Evolutionary conservation across 2,113 vertebrate genomes (phyloP), one percentile per base, ranked within the genome.

Genomic region (Argyrosomus japonicus): DNA sequence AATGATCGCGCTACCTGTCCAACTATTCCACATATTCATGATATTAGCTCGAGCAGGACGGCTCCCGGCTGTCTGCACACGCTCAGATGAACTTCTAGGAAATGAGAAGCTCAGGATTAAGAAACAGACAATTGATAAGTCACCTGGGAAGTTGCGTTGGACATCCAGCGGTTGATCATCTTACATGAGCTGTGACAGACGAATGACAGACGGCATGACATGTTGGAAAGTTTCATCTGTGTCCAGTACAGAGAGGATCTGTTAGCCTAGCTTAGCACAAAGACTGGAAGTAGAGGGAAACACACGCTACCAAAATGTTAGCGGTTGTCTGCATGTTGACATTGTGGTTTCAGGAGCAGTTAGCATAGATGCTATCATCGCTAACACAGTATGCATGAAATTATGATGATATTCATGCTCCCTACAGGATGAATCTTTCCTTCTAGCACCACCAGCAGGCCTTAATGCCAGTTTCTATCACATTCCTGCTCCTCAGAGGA

Each of bases 21-120:
- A 82, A 81, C 25, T 54, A 9, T 18, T 77, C 68, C 68, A 73
- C 74, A 57, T 47, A 25, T 48, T 56, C 79, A 50, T 14, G 17
- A 51, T 21, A 13, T 78, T 48, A 65, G 47, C 29, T 54, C 6
- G 7, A 0, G 1, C 14, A 14, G 45, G 78, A 83, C 7, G 79
- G 82, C 86, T 90, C 79, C 86, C 53, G 60, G 65, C 63, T 79
- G 87, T 89, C 90, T 91, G 75, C 72, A 14, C n/a, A 43, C 36
- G 53, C 14, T 47, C 73, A 75, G 58, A 25, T n/a, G 0, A 18
- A 19, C 48, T 12, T 48, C 29, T 1, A n/a, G 47, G 60, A 75
- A 60, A 76, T 36, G 23, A 61, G 17, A 19, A 63, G 73, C n/a
- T 23, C 13, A 4, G 75, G 77, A 85, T 86, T 78, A 75, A 75